Evolutionary conservation across 2,888 invertebrate genomes (phyloP).

Genomic region (Eupsilia transversa): DNA sequence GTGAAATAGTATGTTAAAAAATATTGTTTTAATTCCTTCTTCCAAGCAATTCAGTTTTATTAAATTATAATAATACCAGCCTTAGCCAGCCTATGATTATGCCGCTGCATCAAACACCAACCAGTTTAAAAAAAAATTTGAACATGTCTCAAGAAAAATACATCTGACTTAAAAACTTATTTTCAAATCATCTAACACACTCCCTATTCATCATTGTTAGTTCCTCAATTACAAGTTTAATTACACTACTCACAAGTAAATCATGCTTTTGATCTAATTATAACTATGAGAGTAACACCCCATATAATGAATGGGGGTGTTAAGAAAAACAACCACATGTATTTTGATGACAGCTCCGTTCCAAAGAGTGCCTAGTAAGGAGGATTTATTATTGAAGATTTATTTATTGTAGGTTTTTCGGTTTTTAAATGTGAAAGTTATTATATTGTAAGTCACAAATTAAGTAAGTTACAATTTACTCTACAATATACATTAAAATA

Average conservation of each 20-base stretch:
- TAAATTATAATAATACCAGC: background rate
- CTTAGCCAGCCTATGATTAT: background rate
- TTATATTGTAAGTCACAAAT: background rate
- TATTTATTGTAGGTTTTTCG: background rate
- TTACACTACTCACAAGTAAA: constrained; percentile 28
- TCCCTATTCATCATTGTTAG: constrained; percentile 19
- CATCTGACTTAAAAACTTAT: background rate
- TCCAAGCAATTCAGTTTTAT: background rate
- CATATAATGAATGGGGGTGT: constrained; percentile 52
- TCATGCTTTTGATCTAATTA: constrained; percentile 52
- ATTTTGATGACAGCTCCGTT: constrained; percentile 49
- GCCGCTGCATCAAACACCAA: background rate
- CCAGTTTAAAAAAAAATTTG: background rate
- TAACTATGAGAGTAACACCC: constrained; percentile 48
- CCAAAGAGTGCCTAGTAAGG: constrained; percentile 6
- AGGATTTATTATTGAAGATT: constrained; percentile 19
- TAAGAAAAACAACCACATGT: constrained; percentile 67
- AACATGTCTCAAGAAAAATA: background rate
- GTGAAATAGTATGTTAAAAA: background rate
- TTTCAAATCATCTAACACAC: constrained; percentile 8
- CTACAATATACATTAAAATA: background rate
- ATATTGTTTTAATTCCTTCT: background rate
- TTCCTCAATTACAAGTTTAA: constrained; percentile 22
- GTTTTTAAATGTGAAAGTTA: background rate
- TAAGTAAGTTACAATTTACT: background rate